A percentile compares a stretch with the other conserved stretches of the same genome.
Conservation (phyloP, 2,888 invertebrate species). For the Neria commutata region DNA sequence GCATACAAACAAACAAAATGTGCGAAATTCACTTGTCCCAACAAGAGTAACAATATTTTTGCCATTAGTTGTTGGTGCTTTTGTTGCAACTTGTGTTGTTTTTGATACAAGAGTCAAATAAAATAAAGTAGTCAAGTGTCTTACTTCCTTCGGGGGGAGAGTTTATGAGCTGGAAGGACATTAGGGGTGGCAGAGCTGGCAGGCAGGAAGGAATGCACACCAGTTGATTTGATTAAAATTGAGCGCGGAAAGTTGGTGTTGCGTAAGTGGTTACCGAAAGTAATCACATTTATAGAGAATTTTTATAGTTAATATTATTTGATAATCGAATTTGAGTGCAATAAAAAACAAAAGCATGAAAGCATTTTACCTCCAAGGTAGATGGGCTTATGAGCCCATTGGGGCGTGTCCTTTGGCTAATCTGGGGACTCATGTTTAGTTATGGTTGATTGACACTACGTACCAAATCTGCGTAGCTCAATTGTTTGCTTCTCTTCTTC, state of each 20-base stretch:
- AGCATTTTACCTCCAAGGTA: too few species aligned
- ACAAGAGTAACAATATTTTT: conserved; percentile 56
- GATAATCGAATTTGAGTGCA: too few species aligned
- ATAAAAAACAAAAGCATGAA: too few species aligned
- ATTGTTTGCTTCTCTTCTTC: too few species aligned
- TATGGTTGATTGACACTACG: too few species aligned
- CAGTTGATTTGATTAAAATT: conserved; percentile 15
- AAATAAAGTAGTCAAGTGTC: conserved; percentile 49
- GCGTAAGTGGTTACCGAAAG: not conserved
- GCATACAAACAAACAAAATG: conserved; percentile 33
- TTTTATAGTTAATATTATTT: too few species aligned
- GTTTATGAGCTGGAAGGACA: conserved; percentile 45
- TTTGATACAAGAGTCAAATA: conserved; percentile 7
- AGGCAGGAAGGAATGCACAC: not conserved
- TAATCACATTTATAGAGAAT: too few species aligned
- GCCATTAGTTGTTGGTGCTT: conserved; percentile 49
- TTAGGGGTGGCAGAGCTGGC: not conserved
- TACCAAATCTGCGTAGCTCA: too few species aligned
- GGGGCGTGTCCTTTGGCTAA: too few species aligned
- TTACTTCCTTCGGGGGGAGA: conserved; percentile 35
- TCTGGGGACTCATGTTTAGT: too few species aligned
- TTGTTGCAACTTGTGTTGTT: conserved; percentile 19
- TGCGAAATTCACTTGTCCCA: conserved; percentile 55
- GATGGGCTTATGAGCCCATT: too few species aligned
- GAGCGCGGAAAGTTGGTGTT: too few species aligned